Base-by-base conservation (phyloP, 2,888 invertebrate species). In the Serrognathus titanus region DNA sequence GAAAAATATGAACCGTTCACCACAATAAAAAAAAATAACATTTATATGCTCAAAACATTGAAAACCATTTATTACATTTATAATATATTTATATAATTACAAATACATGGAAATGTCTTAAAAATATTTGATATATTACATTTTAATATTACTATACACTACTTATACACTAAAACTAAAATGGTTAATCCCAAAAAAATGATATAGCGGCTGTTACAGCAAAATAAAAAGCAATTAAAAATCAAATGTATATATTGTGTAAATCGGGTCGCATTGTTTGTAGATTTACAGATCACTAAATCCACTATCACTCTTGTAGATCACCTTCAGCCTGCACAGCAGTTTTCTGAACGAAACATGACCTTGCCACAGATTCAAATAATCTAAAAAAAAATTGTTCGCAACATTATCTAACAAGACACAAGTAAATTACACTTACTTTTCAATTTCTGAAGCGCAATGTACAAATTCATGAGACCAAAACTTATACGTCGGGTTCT, bases 391-490 rank as follows among this genome's bases (percentile, higher is more conserved):
- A 66, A 63, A 63, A 61, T 13, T 6, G 7, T 2, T 1, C 13
- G n/a, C n/a, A n/a, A 11, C 20, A 13, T 16, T 16, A 13, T 16
- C 1, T 12, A 3, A 40, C n/a, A 31, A 16, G 16, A 16, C 13
- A 31, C 2, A 0, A 35, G 6, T 24, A 43, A 20, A 6, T 39
- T 7, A 43, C 16, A 84, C 90, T 86, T 79, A 96, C 95, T 97
- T 97, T 81, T 97, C 97, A 70, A 99, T 98, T 81, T 99, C 99
- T 1, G 98, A 97, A 13, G 99, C 98, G 79, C 99, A 99, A 74
- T 97, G 96, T 1, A 99, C 98, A 80, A 99, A 99, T 73, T 99
- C 97, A 73, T 99, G 98, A 63, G 90, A 88, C 98, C 99, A 99
- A 80, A 99, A 99, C 78, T 97, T 96, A 82, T 97, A 99, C 20